These are phyloP conservation scores for Vanessa tameamea DNA, from an alignment of 1,140 invertebrate genomes.

Conservation along the genomic window DNA sequence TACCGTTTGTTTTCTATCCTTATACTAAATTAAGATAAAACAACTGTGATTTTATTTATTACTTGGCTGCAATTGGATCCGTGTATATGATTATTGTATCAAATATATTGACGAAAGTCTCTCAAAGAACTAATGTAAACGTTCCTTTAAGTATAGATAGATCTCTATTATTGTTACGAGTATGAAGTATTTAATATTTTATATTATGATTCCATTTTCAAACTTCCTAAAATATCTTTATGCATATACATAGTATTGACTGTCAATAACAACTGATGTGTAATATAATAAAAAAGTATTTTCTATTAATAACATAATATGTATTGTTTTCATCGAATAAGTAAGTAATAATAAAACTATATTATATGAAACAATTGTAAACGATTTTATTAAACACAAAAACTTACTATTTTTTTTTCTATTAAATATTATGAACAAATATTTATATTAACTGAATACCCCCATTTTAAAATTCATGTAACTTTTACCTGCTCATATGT, in stretches of 20 bases:
- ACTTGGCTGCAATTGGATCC: slow-evolving; percentile 61
- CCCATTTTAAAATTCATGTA: slow-evolving; percentile 28
- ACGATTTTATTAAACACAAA: no score
- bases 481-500: slow-evolving; percentile 56
- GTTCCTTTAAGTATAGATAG: slow-evolving; percentile 79
- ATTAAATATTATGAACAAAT: background rate
- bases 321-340: no score
- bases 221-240: slow-evolving; percentile 2
- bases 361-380: no score
- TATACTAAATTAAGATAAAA: slow-evolving; percentile 69
- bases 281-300: background rate
- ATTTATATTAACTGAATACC: background rate
- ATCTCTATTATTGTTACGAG: slow-evolving; percentile 76
- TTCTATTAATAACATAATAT: background rate
- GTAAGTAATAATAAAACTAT: no score
- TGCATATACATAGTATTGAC: background rate
- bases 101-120: slow-evolving; percentile 51
- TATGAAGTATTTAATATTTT: slow-evolving; percentile 52
- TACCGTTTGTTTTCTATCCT: slow-evolving; percentile 43
- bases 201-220: background rate
- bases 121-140: slow-evolving; percentile 74
- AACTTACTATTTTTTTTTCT: background rate
- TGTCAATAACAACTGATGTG: background rate
- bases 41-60: slow-evolving; percentile 79
- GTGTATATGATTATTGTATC: slow-evolving; percentile 47